phyloP scores from a whole-genome alignment of 2,888 invertebrate species.

The Lithophane ornitopus region DNA sequence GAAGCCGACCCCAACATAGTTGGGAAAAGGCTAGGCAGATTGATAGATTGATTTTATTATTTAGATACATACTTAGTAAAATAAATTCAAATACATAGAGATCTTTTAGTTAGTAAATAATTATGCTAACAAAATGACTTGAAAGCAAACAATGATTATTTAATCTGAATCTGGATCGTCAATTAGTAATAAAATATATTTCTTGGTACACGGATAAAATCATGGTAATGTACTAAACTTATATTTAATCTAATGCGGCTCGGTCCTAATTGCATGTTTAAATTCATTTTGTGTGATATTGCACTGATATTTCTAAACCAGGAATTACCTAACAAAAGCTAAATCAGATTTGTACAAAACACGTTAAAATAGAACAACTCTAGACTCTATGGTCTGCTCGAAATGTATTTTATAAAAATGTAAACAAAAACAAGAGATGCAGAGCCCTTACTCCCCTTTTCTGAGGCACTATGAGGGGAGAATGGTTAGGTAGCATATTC shows the following conservation, averaged over 20 bases:
- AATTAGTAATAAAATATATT: slow-evolving; percentile 19
- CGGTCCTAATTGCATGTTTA: slow-evolving; percentile 32
- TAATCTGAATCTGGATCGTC: slow-evolving; percentile 31
- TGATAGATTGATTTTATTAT: no score
- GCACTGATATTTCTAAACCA: neutral
- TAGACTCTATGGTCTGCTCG: neutral
- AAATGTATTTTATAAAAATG: neutral
- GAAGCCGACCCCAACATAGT: no score
- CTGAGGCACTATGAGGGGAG: no score
- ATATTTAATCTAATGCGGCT: neutral
- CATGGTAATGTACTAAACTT: neutral
- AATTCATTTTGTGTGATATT: slow-evolving; percentile 22
- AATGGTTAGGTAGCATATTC: no score
- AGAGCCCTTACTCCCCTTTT: no score
- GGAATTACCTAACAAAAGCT: neutral
- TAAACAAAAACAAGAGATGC: no score
- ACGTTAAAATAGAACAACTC: neutral
- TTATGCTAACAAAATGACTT: slow-evolving; percentile 5
- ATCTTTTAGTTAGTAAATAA: neutral
- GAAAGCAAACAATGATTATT: slow-evolving; percentile 16
- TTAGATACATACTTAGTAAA: no score
- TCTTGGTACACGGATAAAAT: neutral
- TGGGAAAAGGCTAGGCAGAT: no score
- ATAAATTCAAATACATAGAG: no score
- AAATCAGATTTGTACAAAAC: neutral